Evolutionary conservation across 2,888 invertebrate genomes (phyloP), one percentile per base, ranked within the genome.

Genomic region (Callyntrura guangdongensis): DNA sequence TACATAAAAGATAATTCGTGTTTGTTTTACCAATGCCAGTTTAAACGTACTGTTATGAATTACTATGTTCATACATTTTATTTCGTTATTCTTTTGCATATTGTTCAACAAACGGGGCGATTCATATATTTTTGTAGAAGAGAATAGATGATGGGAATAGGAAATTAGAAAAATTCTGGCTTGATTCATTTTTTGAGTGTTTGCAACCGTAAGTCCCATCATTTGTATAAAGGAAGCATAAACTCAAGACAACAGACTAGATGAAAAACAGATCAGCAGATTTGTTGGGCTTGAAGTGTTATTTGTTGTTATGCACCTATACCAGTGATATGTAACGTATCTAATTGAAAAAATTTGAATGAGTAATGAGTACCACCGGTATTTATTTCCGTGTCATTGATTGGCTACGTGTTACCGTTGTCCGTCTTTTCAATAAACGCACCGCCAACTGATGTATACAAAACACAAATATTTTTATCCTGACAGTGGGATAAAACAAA

Each of bases 121-220:
- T 36, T 4, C 6, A 6, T 27, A 25, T 36, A n/a, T 72, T n/a
- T 45, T 49, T 74, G 47, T 49, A 17, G 69, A 74, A 17, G 17
- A 49, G 49, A 49, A 0, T 25, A 45, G 45, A 72, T 69, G 45
- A 72, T 69, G 84, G 27, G 49, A 53, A 87, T 49, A 87, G 77
- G 67, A 74, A 79, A 64, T 64, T 81, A 61, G 45, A 61, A 81
- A 79, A 74, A 20, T 83, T 1, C 6, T 85, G 56, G 20, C 22
- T 22, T 67, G 49, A 47, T 64, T 83, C 49, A 83, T 64, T 36
- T 61, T 61, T 17, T 36, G 6, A 36, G 36, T 36, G 0, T 49
- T 67, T 22, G 67, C 67, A 53, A 11, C 53, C 11, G 27, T 12
- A 67, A 67, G 27, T 14, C 14, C 27, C 5, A 61, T 61, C 25